A percentile compares a stretch with the other conserved stretches of the same genome.
Evolutionary conservation across 2,113 vertebrate genomes (phyloP).

Genomic region (Channa maculata): DNA sequence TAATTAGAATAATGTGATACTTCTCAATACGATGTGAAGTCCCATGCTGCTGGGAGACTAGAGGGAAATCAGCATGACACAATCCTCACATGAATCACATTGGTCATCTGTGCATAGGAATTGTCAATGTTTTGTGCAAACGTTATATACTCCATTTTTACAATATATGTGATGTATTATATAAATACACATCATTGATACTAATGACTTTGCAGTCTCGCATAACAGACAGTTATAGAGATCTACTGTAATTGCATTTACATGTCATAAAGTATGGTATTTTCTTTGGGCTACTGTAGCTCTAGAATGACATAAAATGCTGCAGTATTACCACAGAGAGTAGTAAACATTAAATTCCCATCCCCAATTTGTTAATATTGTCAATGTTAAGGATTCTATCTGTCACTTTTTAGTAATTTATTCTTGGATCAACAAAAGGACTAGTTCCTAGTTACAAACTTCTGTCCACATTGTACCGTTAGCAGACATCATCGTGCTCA

Average conservation of each 20-base stretch:
- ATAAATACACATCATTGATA: too few species aligned
- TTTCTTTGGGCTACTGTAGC: background rate
- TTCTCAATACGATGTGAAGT: slow-evolving; percentile 69
- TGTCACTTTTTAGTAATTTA: slow-evolving; percentile 26
- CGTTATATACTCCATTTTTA: too few species aligned
- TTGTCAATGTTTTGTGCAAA: background rate
- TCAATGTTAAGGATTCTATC: slow-evolving; percentile 36
- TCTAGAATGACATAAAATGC: slow-evolving; percentile 17
- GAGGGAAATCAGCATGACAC: slow-evolving; percentile 64
- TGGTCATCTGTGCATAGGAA: slow-evolving; percentile 38
- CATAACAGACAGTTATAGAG: background rate
- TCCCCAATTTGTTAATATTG: slow-evolving; percentile 23
- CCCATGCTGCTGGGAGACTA: slow-evolving; percentile 78
- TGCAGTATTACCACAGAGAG: background rate
- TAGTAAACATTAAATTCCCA: slow-evolving; percentile 32
- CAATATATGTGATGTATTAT: too few species aligned
- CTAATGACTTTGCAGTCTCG: background rate
- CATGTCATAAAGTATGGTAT: background rate
- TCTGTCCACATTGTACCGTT: slow-evolving; percentile 53
- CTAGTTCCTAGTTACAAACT: slow-evolving; percentile 25
- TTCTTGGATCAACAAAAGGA: slow-evolving; percentile 16
- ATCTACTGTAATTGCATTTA: background rate
- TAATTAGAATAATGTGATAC: slow-evolving; percentile 80
- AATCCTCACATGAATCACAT: slow-evolving; percentile 64
- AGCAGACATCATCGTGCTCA: slow-evolving; percentile 56